Conservation (phyloP, 1,140 invertebrate species). For the Neodiprion pinetum region DNA sequence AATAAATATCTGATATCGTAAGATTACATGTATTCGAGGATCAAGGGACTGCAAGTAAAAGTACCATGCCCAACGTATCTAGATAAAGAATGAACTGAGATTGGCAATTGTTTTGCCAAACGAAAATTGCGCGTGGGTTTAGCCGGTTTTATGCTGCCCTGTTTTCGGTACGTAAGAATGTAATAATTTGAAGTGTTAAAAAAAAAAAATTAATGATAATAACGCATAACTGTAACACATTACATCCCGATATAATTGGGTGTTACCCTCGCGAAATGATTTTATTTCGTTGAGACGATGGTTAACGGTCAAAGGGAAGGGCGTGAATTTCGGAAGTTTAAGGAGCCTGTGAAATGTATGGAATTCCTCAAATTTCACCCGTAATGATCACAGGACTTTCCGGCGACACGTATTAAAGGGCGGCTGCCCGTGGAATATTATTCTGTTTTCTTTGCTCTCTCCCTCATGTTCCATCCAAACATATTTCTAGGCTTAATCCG, state of each 20-base stretch:
- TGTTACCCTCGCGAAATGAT: neutral
- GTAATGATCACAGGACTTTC: neutral
- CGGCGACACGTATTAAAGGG: conserved; percentile 6
- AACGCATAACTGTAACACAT: neutral
- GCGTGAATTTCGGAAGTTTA: neutral
- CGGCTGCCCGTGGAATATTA: neutral
- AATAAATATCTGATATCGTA: neutral
- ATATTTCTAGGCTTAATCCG: too few species aligned
- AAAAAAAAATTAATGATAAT: neutral
- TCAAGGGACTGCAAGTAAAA: too few species aligned
- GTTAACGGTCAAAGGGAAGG: neutral
- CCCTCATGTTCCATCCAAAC: neutral
- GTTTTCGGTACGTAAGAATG: too few species aligned
- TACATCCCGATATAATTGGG: neutral
- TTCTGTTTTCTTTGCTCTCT: neutral
- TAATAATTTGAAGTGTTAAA: too few species aligned
- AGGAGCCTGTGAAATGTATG: neutral
- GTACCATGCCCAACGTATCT: too few species aligned
- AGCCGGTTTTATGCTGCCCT: too few species aligned
- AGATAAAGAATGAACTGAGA: neutral
- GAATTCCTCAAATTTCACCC: neutral
- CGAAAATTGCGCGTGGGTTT: neutral
- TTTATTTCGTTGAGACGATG: neutral
- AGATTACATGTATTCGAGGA: too few species aligned
- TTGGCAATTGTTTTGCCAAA: too few species aligned